Percentiles rank a stretch among this genome's conserved stretches.
Evolutionary conservation across 2,888 invertebrate species (phyloP).

Genomic region (Cordylochernes scorpioides): DNA sequence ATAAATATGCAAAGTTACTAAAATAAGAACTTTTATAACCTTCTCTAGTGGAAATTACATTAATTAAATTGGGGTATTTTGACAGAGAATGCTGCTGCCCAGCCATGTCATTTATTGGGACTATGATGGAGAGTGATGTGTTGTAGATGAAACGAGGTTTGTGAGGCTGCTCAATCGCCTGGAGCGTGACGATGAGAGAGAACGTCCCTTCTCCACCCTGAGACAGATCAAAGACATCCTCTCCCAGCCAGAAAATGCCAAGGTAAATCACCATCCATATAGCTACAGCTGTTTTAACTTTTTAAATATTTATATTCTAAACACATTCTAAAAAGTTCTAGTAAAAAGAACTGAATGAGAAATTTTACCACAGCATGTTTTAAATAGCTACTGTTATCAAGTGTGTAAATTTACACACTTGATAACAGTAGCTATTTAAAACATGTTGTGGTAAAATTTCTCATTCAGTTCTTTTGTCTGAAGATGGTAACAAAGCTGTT

Average conservation of each 20-base stretch:
- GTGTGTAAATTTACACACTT: not conserved
- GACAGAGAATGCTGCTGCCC: too few relatives aligned
- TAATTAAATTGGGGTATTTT: too few relatives aligned
- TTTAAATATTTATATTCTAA: not conserved
- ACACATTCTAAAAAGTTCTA: not conserved
- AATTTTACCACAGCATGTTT: not conserved
- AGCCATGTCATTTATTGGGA: slow-evolving; percentile 2
- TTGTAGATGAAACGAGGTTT: slow-evolving; percentile 8
- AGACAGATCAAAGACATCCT: slow-evolving; percentile 8
- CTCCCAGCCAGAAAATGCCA: slow-evolving; percentile 8
- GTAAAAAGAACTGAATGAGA: not conserved
- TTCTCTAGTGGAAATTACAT: too few relatives aligned
- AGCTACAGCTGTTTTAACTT: not conserved
- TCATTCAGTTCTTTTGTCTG: too few relatives aligned
- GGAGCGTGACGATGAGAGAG: slow-evolving; percentile 10
- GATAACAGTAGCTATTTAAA: too few relatives aligned
- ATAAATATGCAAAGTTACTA: too few relatives aligned
- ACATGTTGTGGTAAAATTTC: too few relatives aligned
- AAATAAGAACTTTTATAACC: too few relatives aligned
- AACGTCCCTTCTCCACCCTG: slow-evolving; percentile 8
- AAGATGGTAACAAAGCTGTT: too few relatives aligned
- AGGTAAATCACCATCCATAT: too few relatives aligned
- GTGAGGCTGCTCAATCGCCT: slow-evolving; percentile 7
- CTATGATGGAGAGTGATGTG: slow-evolving; percentile 3
- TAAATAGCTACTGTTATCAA: not conserved